Percentiles rank a stretch among this genome's conserved stretches.
Evolutionary conservation across 2,888 invertebrate genomes (phyloP).

Genomic region (Chrysopilus asiliformis): DNA sequence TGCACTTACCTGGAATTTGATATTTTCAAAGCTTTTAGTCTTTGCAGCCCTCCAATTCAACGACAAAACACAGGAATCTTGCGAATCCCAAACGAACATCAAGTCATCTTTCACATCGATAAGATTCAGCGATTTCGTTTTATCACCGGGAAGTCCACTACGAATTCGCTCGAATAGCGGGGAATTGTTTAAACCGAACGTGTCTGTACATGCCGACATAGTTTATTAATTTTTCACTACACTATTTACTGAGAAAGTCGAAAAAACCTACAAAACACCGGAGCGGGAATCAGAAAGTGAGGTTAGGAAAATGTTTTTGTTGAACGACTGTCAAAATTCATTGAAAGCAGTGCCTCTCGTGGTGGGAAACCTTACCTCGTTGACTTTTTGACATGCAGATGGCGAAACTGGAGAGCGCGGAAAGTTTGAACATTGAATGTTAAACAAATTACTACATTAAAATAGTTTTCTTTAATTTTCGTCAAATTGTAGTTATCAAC

Average conservation of each 20-base stretch:
- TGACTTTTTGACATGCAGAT: too few species aligned
- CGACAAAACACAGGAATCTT: slow-evolving; percentile 42
- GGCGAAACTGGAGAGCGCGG: too few species aligned
- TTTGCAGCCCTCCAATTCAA: slow-evolving; percentile 41
- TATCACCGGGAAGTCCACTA: slow-evolving; percentile 37
- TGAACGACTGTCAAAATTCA: too few species aligned
- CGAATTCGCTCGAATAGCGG: slow-evolving; percentile 43
- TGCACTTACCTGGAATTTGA: slow-evolving; percentile 39
- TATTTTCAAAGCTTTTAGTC: slow-evolving; percentile 29
- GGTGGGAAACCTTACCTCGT: too few species aligned
- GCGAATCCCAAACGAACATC: slow-evolving; percentile 47
- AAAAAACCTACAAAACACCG: background rate
- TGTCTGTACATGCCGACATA: slow-evolving; percentile 37
- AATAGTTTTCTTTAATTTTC: too few species aligned
- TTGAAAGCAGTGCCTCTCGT: too few species aligned
- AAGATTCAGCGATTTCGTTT: slow-evolving; percentile 41
- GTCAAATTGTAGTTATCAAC: too few species aligned
- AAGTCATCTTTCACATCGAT: slow-evolving; percentile 47
- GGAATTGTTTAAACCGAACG: slow-evolving; percentile 41
- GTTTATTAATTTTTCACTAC: background rate
- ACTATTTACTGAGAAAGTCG: background rate
- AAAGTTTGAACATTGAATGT: too few species aligned
- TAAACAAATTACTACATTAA: too few species aligned
- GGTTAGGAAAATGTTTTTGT: background rate
- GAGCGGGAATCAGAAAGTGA: background rate